Conservation (phyloP, 2,113 vertebrate species). For the Castor canadensis region DNA sequence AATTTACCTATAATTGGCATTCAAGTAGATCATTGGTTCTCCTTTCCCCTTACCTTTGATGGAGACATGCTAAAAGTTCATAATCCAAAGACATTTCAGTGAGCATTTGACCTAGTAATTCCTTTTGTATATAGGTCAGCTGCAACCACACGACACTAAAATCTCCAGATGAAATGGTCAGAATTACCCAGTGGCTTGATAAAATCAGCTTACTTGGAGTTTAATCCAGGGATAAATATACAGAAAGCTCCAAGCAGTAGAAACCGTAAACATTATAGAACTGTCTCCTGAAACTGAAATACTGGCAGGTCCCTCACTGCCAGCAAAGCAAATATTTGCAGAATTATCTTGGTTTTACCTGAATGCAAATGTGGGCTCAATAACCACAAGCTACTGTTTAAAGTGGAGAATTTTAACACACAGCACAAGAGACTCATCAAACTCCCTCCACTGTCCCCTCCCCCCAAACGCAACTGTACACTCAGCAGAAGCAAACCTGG, state of each 20-base stretch:
- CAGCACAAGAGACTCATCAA: background rate
- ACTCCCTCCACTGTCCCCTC: background rate
- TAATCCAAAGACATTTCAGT: conserved; percentile 43
- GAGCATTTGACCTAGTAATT: conserved; percentile 54
- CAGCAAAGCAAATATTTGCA: conserved; percentile 62
- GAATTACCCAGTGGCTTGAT: conserved; percentile 73
- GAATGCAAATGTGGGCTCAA: conserved; percentile 36
- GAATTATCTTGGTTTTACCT: conserved; percentile 43
- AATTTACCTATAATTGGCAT: conserved; percentile 3
- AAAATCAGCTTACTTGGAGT: conserved; percentile 79
- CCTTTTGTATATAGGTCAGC: conserved; percentile 63
- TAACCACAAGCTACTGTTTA: background rate
- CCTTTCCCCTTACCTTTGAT: conserved; percentile 60
- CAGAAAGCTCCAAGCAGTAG: conserved; percentile 50
- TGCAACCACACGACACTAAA: conserved; percentile 58
- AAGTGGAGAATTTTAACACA: background rate
- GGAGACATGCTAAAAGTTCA: conserved; percentile 55
- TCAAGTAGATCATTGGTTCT: background rate
- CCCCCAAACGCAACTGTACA: background rate
- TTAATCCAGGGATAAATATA: conserved; percentile 67
- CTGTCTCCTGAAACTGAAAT: background rate
- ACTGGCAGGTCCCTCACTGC: background rate
- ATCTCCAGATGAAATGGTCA: conserved; percentile 63
- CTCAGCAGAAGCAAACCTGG: background rate
- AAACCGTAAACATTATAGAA: conserved; percentile 61